phyloP scores from a whole-genome alignment of 2,113 vertebrate species.

The Brevimyrus niger region DNA sequence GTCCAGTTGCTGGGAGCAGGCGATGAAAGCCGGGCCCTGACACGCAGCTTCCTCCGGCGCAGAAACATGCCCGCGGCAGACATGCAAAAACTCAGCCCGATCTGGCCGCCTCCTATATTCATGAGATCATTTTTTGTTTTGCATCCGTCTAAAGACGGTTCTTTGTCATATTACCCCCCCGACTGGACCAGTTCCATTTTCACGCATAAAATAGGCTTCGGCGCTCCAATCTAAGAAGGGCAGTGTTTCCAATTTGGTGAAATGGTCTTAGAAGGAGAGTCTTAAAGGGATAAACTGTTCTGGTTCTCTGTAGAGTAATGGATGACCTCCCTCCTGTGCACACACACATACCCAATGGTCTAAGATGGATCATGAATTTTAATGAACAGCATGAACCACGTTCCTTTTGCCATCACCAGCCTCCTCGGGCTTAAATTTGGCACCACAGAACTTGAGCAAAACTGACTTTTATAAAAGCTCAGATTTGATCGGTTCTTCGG shows the following conservation, averaged over 20 bases:
- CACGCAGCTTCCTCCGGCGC: background rate
- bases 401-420: background rate
- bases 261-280: background rate
- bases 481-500: background rate
- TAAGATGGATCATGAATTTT: background rate
- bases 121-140: background rate
- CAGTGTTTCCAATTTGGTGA: background rate
- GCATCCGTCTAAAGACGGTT: background rate
- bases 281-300: background rate
- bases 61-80: background rate
- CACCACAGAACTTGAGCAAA: background rate
- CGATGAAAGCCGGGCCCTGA: background rate
- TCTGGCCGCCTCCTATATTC: background rate
- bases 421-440: background rate
- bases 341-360: background rate
- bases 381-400: background rate
- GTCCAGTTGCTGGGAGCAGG: background rate
- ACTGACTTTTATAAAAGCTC: background rate
- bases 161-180: background rate
- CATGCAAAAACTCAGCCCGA: background rate
- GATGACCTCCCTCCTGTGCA: background rate
- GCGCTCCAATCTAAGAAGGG: background rate
- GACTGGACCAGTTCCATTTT: background rate
- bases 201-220: background rate
- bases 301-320: background rate